A percentile compares a stretch with the other conserved stretches of the same genome.
Conservation (phyloP, 1,140 invertebrate genomes). For the Ostrea edulis region DNA sequence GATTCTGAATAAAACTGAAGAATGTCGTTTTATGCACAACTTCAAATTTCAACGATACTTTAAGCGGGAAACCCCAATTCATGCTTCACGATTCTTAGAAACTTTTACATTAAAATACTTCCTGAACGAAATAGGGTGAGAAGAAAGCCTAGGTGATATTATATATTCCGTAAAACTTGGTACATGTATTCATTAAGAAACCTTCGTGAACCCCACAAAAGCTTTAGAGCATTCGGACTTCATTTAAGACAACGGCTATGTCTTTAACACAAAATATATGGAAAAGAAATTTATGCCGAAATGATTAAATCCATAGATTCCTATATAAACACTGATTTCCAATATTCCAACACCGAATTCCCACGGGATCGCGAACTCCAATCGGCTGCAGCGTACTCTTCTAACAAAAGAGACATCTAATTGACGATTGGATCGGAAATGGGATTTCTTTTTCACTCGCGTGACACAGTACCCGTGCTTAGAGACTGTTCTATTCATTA, state of each 20-base stretch:
- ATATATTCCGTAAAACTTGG: background rate
- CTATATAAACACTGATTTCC: conserved; percentile 29
- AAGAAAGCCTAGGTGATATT: background rate
- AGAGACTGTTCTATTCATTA: conserved; percentile 15
- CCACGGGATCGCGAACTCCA: background rate
- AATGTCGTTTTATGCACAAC: too few relatives aligned
- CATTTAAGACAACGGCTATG: background rate
- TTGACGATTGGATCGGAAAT: conserved; percentile 36
- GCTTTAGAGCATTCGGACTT: background rate
- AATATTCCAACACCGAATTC: conserved; percentile 1
- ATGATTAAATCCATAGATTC: conserved; percentile 27
- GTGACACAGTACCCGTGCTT: conserved; percentile 15
- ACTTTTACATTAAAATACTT: background rate
- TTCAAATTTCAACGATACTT: too few relatives aligned
- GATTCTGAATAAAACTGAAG: too few relatives aligned
- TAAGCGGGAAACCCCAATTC: too few relatives aligned
- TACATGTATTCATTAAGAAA: background rate
- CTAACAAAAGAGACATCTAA: conserved; percentile 23
- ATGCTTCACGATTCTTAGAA: too few relatives aligned
- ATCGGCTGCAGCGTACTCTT: background rate
- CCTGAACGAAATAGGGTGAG: background rate
- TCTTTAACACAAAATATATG: background rate
- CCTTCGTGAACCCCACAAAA: background rate
- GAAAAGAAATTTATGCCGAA: conserved; percentile 1
- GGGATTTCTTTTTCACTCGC: conserved; percentile 25